phyloP scores from a whole-genome alignment of 2,797 vertebrate genomes.

The Arrhamphus sclerolepis region DNA sequence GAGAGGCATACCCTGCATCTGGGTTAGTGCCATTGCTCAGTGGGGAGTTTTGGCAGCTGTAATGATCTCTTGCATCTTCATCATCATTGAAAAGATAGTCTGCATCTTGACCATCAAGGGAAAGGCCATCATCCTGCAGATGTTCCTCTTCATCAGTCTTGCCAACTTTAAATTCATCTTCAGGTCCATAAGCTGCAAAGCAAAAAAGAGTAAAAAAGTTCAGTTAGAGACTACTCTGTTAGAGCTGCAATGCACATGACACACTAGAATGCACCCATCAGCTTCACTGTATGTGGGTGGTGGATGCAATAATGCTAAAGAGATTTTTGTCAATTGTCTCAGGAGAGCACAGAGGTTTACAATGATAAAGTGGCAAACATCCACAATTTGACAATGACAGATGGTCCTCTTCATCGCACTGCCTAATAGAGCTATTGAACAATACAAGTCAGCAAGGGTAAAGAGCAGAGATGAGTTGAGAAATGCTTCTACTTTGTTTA shows the following conservation, averaged over 20 bases:
- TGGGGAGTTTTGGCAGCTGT: slow-evolving; percentile 95
- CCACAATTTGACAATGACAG: slow-evolving; percentile 82
- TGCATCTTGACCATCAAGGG: slow-evolving; percentile 89
- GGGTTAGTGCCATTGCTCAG: slow-evolving; percentile 96
- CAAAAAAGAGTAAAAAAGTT: slow-evolving; percentile 42
- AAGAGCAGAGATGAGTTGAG: slow-evolving; percentile 55
- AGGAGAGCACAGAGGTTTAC: slow-evolving; percentile 73
- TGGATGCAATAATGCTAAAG: slow-evolving; percentile 68
- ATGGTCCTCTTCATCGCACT: slow-evolving; percentile 73
- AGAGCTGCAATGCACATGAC: neutral
- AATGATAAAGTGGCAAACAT: slow-evolving; percentile 82
- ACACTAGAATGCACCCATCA: slow-evolving; percentile 5
- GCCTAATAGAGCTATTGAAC: slow-evolving; percentile 79
- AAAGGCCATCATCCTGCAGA: slow-evolving; percentile 90
- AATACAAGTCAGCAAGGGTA: slow-evolving; percentile 71
- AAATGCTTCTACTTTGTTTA: slow-evolving; percentile 53
- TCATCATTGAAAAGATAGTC: slow-evolving; percentile 91
- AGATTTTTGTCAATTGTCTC: slow-evolving; percentile 77
- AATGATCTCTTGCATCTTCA: slow-evolving; percentile 87
- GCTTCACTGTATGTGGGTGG: slow-evolving; percentile 31
- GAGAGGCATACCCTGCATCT: slow-evolving; percentile 94
- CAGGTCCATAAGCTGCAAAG: slow-evolving; percentile 94
- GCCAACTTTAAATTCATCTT: slow-evolving; percentile 92
- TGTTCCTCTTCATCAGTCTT: slow-evolving; percentile 89
- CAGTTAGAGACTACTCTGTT: slow-evolving; percentile 30